Conservation (phyloP, 2,797 vertebrate species). For the Parotocinclus haroldoi region DNA sequence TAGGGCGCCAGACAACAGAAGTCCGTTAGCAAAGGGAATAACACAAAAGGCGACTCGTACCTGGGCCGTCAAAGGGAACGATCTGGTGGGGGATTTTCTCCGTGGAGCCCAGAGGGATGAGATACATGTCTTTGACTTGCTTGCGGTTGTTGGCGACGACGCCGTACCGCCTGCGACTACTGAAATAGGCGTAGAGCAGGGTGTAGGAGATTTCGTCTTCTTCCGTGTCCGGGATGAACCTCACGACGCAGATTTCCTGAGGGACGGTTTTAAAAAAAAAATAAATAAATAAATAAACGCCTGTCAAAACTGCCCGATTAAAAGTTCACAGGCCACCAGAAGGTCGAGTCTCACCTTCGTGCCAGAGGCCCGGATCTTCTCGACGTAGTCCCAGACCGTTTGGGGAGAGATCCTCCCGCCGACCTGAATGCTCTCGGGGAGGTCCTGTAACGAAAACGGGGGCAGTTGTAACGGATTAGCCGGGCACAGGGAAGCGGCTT, state of each 20-base stretch:
- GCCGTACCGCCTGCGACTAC: constrained; percentile 93
- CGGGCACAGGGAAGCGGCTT: too few species aligned
- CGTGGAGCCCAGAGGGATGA: constrained; percentile 88
- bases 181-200: constrained; percentile 94
- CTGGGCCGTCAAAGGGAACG: constrained; percentile 97
- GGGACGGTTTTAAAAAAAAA: too few species aligned
- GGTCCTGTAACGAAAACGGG: constrained; percentile 73
- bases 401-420: constrained; percentile 96
- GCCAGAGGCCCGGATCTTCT: constrained; percentile 96
- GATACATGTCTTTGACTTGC: constrained; percentile 98
- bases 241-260: constrained; percentile 95
- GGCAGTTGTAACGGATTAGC: too few species aligned
- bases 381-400: constrained; percentile 97
- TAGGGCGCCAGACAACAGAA: too few species aligned
- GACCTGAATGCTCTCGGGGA: constrained; percentile 94
- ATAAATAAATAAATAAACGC: too few species aligned
- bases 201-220: constrained; percentile 98
- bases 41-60: constrained; percentile 64
- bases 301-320: too few species aligned
- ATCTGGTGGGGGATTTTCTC: constrained; percentile 98
- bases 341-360: constrained; percentile 87
- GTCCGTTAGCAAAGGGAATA: too few species aligned
- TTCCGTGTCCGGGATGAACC: constrained; percentile 93
- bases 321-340: too few species aligned
- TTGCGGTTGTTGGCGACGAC: constrained; percentile 97